These are phyloP conservation scores for Hycleus phaleratus DNA, from an alignment of 1,140 invertebrate genomes.

Conservation along the genomic window DNA sequence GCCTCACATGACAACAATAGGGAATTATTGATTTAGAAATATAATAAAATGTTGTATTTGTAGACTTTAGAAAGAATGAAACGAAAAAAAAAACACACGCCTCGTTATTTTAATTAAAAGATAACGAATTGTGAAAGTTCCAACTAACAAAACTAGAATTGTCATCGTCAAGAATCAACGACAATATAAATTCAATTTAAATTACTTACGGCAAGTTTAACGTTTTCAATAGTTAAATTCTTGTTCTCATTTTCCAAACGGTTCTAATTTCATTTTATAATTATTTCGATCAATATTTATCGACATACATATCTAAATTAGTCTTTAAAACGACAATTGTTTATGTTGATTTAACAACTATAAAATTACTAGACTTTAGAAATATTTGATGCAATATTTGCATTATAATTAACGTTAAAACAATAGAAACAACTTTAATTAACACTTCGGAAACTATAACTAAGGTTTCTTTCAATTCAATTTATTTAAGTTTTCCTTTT, in stretches of 20 bases:
- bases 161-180: constrained; percentile 11
- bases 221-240: background rate
- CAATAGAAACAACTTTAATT: constrained; percentile 2
- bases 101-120: constrained; percentile 20
- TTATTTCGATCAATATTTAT: background rate
- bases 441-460: background rate
- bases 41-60: too few relatives aligned
- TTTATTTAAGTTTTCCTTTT: too few relatives aligned
- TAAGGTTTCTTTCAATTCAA: too few relatives aligned
- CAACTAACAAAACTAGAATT: constrained; percentile 5
- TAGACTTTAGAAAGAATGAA: too few relatives aligned
- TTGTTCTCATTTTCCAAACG: background rate
- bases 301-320: background rate
- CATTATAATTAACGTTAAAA: constrained; percentile 8
- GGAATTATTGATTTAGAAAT: too few relatives aligned
- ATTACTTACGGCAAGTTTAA: constrained; percentile 14
- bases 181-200: constrained; percentile 20
- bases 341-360: background rate
- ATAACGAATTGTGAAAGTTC: constrained; percentile 17
- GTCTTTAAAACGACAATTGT: background rate
- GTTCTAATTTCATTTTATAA: background rate
- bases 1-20: too few relatives aligned
- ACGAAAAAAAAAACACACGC: too few relatives aligned
- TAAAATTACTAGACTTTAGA: background rate
- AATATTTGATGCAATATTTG: constrained; percentile 4